phyloP scores from a whole-genome alignment of 1,140 invertebrate species.

The Phortica variegata region DNA sequence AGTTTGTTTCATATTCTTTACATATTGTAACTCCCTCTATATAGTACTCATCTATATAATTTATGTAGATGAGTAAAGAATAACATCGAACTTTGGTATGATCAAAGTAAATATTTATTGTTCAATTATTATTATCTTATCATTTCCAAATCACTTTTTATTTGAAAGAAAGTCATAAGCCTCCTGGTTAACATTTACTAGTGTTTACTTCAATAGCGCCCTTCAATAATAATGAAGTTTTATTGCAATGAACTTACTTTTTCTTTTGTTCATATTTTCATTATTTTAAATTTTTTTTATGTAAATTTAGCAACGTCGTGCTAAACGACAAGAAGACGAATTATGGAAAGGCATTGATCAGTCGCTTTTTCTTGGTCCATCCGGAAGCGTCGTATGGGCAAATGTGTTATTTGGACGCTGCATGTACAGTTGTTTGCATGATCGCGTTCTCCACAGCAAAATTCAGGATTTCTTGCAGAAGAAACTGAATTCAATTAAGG shows the following conservation, averaged over 20 bases:
- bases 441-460: slow-evolving; percentile 63
- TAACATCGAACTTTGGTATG: too few relatives aligned
- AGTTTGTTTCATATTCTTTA: too few relatives aligned
- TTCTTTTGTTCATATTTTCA: not conserved
- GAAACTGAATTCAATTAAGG: slow-evolving; percentile 83
- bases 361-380: slow-evolving; percentile 47
- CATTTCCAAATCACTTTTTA: too few relatives aligned
- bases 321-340: slow-evolving; percentile 49
- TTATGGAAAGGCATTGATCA: slow-evolving; percentile 55
- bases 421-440: slow-evolving; percentile 75
- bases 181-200: too few relatives aligned
- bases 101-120: too few relatives aligned
- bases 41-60: too few relatives aligned
- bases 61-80: too few relatives aligned
- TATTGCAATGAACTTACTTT: not conserved
- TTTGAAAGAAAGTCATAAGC: too few relatives aligned
- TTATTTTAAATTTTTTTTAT: not conserved
- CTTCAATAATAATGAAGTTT: not conserved
- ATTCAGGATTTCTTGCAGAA: slow-evolving; percentile 78
- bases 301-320: slow-evolving; percentile 32
- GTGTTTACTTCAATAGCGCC: not conserved
- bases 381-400: slow-evolving; percentile 64
- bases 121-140: too few relatives aligned
- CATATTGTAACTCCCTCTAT: not conserved
- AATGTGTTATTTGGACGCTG: slow-evolving; percentile 76